Evolutionary conservation across 1,140 invertebrate species (phyloP), one percentile per base, ranked within the genome.

Genomic region (Alviniconcha marisindica): DNA sequence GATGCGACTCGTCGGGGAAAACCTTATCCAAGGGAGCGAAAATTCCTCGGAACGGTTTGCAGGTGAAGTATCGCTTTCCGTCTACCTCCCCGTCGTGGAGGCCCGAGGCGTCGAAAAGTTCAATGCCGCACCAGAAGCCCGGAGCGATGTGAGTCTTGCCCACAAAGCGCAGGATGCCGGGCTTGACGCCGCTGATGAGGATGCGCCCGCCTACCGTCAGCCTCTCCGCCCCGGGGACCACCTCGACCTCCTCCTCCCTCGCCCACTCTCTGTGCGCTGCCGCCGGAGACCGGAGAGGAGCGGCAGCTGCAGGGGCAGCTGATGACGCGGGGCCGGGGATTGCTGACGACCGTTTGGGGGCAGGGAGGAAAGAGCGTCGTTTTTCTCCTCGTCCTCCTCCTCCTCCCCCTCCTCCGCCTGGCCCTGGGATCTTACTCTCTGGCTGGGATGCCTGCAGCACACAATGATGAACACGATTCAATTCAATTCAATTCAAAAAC

Each of bases 101-200:
- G 10, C 93, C 93, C 71, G 91, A 91, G 10, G 90, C 83, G 33
- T 93, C 91, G 73, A 91, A 89, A 21, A 93, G 77, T 63, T 90
- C 90, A 54, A 93, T 89, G 15, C 93, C 93, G 85, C 90, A 93
- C 89, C 91, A 93, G n/a, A 89, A 74, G 7, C 93, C 93, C 24
- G 89, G 86, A 12, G 90, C 89, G 42, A 93, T 88, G 69, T 91
- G 88, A 24, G 89, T 89, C 77, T 86, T 87, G 14, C 92, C 92
- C 71, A 89, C 86, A 82, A 89, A 92, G 15, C 85, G 83, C 12
- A 92, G 42, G 21, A 84, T 88, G 0, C 91, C 91, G 54, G 71
- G 69, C 74, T 92, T 92, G 28, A 90, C 81, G n/a, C 90, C 90
- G 36, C 88, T 85, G 21, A 91, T 91, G 63, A 78, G 86, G 2